Base-by-base conservation (phyloP, 2,113 vertebrate genomes). In the Chionomys nivalis region DNA sequence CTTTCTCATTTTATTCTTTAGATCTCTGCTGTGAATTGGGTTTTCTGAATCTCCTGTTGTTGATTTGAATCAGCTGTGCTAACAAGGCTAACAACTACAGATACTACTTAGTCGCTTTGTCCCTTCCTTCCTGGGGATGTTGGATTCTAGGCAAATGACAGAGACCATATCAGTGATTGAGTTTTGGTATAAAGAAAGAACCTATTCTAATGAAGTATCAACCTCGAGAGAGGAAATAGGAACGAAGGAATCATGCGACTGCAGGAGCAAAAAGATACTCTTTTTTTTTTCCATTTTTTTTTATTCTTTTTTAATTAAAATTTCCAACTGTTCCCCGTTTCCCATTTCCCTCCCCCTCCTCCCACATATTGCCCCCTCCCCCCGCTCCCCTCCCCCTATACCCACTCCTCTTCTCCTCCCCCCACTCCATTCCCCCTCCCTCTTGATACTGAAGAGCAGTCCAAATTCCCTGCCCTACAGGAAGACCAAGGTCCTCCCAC, bases 1-100 rank as follows among this genome's bases (percentile, higher is more conserved):
- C 73, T 42, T 39, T 47, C 47, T 47, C 39, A n/a, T 65, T 92
- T 39, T 19, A 58, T 87, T 88, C 39, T 92, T 90, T 85, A 83
- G 63, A 26, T 78, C 63, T 77, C 2, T 31, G 11, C 26, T 90
- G 47, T 72, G 26, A 61, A 42, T 82, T 78, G 5, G 13, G 33
- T 89, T 66, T 89, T 89, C 49, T 61, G 73, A 12, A 9, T 77
- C 23, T 93, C 91, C 49, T 92, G 66, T 55, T 28, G 16, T 39
- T 89, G 31, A 26, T 76, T 76, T 52, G 58, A 66, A 65, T 65
- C 68, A 83, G 17, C 16, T 3, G 1, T 78, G 36, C 12, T 72
- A 39, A 52, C 52, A 55, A 70, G 44, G 28, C 3, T 31, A n/a
- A 61, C 36, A 7, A 75, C 63, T 61, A 68, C n/a, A 58, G 68